Conservation (phyloP, 2,888 invertebrate genomes). For the Rhingia campestris region DNA sequence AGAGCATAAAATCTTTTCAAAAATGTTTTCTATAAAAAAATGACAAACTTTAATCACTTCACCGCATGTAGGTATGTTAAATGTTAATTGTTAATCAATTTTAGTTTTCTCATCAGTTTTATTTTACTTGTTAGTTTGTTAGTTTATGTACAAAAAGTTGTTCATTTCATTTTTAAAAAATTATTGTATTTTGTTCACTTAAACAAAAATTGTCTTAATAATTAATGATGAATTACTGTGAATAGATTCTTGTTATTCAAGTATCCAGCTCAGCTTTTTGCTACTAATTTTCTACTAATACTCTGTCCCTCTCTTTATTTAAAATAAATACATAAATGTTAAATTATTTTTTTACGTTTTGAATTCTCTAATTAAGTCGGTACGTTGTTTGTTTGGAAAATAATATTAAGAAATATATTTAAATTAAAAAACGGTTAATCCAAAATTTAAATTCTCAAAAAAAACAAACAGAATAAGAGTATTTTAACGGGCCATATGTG, state of each 20-base stretch:
- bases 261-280: conserved; percentile 44
- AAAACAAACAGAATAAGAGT: conserved; percentile 66
- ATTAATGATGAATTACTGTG: conserved; percentile 58
- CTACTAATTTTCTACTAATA: conserved; percentile 50
- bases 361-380: conserved; percentile 54
- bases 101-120: conserved; percentile 31
- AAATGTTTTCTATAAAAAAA: conserved; percentile 52
- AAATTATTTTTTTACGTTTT: conserved; percentile 11
- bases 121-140: conserved; percentile 31
- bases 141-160: conserved; percentile 58
- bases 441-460: conserved; percentile 66
- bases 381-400: conserved; percentile 62
- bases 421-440: conserved; percentile 28
- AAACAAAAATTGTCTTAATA: conserved; percentile 74
- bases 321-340: not conserved
- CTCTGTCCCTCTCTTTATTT: conserved; percentile 13
- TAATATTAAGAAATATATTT: not conserved
- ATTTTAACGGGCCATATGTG: conserved; percentile 71
- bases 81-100: conserved; percentile 22
- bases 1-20: conserved; percentile 46
- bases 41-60: conserved; percentile 46
- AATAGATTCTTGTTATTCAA: conserved; percentile 42
- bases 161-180: conserved; percentile 73
- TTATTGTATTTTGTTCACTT: conserved; percentile 78
- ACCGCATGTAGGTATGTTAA: conserved; percentile 18